A percentile compares a stretch with the other conserved stretches of the same genome.
Evolutionary conservation across 2,888 invertebrate species (phyloP).

Genomic region (Osedax frankpressi): DNA sequence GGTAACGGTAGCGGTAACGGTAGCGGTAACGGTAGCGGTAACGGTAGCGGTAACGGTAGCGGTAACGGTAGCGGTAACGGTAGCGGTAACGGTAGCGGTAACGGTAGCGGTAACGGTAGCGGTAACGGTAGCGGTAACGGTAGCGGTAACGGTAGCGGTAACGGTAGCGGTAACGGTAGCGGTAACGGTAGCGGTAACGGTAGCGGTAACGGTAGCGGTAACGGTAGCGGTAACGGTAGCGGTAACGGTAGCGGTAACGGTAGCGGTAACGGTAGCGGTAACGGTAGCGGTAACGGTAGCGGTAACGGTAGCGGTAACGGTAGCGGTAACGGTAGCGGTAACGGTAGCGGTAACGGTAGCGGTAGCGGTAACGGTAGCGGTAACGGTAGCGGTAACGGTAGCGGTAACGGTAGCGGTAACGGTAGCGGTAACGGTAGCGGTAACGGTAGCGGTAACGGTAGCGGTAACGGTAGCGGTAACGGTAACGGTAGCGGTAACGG

Average conservation of each 20-base stretch:
- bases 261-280: neutral
- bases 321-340: neutral
- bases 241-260: neutral
- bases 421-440: neutral
- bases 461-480: neutral
- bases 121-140: neutral
- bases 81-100: neutral
- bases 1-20: neutral
- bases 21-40: neutral
- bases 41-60: neutral
- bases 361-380: neutral
- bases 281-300: neutral
- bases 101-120: neutral
- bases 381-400: neutral
- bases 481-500: neutral
- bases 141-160: neutral
- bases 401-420: neutral
- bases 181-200: neutral
- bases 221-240: neutral
- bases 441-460: neutral
- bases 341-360: neutral
- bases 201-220: neutral
- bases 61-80: neutral
- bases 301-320: neutral
- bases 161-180: neutral